Evolutionary conservation across 2,797 vertebrate species (phyloP), one percentile per base, ranked within the genome.

Genomic region (Falco rusticolus): DNA sequence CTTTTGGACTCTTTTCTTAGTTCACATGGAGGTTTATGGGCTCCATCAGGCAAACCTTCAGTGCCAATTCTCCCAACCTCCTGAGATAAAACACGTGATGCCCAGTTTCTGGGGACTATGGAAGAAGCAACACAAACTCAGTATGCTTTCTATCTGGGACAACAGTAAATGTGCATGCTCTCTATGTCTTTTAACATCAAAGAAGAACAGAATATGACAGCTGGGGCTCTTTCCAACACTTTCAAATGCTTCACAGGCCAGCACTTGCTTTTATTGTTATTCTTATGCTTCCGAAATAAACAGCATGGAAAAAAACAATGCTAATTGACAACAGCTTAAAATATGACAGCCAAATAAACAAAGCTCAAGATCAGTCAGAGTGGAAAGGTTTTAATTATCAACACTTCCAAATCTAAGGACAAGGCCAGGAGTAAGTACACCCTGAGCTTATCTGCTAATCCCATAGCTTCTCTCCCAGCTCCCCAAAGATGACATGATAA

Each of bases 261-360:
- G 43, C 39, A 91, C 50, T 89, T 77, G 77, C 12, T 95, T 94
- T 89, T 69, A 33, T 11, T 75, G 63, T 92, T 74, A 78, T 82
- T 76, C 43, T 92, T 89, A 61, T 19, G 75, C 57, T 89, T 89
- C 87, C 91, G 86, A 87, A 94, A 95, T 75, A 96, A 90, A 95
- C 71, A 89, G 41, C 87, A 81, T 17, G 21, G 63, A 79, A 91
- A 90, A 90, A 70, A 54, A 17, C 59, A 87, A 37, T 24, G 84
- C 53, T 97, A 90, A 95, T 81, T 91, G 92, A 84, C 78, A 94
- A 75, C 81, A 96, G 81, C 78, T 92, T 75, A 51, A 64, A 69
- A n/a, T 79, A 16, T n/a, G 71, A 82, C 86, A 95, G 75, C 39
- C 92, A 95, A 68, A 77, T 61, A 84, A 83, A 83, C 3, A 18